A percentile compares a stretch with the other conserved stretches of the same genome.
phyloP scores from a whole-genome alignment of 2,113 vertebrate species.

The Salvelinus fontinalis region DNA sequence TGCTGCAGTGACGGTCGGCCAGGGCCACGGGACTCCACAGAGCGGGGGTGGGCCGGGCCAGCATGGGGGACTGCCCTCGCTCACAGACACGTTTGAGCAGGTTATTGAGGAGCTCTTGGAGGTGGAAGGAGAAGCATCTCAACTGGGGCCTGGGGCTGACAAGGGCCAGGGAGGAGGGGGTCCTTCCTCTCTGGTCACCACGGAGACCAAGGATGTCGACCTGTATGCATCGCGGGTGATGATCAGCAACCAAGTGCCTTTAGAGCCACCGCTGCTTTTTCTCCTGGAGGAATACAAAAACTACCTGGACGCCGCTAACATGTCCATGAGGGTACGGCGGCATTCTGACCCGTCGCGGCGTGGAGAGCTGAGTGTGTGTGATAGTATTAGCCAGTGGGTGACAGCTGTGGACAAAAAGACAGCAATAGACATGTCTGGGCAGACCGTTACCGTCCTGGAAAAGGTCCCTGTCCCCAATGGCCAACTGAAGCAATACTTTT shows the following conservation, averaged over 20 bases:
- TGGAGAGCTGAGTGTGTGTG: slow-evolving; percentile 96
- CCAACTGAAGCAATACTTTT: slow-evolving; percentile 99
- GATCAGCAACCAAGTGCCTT: slow-evolving; percentile 99
- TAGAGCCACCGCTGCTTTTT: slow-evolving; percentile 98
- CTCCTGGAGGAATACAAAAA: slow-evolving; percentile 99
- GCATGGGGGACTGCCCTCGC: slow-evolving; percentile 78
- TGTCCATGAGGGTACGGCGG: slow-evolving; percentile 98
- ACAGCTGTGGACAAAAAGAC: slow-evolving; percentile 99
- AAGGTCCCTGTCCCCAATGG: slow-evolving; percentile 97
- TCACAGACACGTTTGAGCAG: slow-evolving; percentile 96
- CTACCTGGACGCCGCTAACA: slow-evolving; percentile 98
- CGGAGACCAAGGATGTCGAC: slow-evolving; percentile 92
- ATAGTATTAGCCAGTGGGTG: slow-evolving; percentile 99
- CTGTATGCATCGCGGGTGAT: slow-evolving; percentile 95
- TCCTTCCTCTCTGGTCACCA: slow-evolving; percentile 64
- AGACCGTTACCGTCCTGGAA: slow-evolving; percentile 96
- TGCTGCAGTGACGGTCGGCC: slow-evolving; percentile 74
- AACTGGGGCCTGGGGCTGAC: slow-evolving; percentile 71
- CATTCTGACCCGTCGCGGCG: slow-evolving; percentile 96
- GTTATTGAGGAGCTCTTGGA: slow-evolving; percentile 98
- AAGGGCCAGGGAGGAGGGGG: slow-evolving; percentile 78
- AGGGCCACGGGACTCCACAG: slow-evolving; percentile 93
- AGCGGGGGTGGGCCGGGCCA: slow-evolving; percentile 79
- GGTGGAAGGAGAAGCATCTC: slow-evolving; percentile 80
- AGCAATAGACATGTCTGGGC: slow-evolving; percentile 98